Conservation (phyloP, 53 echinoderm and acorn worm genomes). For the Henricia sp. region DNA sequence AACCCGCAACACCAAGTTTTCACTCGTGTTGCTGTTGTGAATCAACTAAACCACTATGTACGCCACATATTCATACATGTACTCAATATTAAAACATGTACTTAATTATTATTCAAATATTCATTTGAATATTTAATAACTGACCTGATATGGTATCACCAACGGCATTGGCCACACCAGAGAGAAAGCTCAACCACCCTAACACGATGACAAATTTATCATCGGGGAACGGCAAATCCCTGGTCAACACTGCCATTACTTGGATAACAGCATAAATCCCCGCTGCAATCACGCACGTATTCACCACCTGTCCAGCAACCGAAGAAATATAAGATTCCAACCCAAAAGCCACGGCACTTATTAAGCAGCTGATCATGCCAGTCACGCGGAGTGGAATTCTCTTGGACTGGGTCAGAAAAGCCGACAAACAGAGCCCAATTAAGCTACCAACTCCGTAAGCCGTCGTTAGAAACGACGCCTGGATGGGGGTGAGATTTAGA, state of each 20-base stretch:
- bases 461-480: conserved; percentile 27
- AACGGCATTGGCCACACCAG: background rate
- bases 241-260: background rate
- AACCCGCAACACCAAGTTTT: too few species aligned
- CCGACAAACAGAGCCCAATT: background rate
- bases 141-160: background rate
- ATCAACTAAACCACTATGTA: too few species aligned
- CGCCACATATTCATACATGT: background rate
- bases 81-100: background rate
- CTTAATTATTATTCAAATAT: background rate
- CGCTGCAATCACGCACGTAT: background rate
- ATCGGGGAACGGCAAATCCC: background rate
- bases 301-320: background rate
- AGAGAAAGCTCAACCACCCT: background rate
- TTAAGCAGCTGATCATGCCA: background rate
- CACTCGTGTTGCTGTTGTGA: too few species aligned
- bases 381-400: background rate
- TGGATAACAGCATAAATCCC: background rate
- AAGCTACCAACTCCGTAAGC: conserved; percentile 30
- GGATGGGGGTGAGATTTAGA: background rate
- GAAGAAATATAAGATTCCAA: background rate
- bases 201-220: background rate
- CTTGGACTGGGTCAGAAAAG: background rate
- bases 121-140: background rate
- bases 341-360: background rate